Evolutionary conservation across 2,888 invertebrate genomes (phyloP).

Genomic region (Lithophane socia): DNA sequence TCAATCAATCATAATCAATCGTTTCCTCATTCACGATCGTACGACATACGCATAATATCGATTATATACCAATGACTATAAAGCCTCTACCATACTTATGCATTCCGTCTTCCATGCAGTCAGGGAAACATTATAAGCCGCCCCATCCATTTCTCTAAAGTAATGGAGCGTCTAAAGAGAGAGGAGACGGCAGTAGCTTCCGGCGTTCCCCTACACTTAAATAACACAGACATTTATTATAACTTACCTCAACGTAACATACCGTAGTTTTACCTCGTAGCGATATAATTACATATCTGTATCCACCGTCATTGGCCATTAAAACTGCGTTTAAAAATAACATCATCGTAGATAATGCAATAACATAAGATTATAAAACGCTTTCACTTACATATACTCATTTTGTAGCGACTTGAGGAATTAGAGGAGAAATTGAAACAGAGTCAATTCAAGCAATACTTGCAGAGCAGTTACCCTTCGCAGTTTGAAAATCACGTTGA

Average conservation of each 20-base stretch:
- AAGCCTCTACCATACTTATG: not conserved
- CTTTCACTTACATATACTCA: slow-evolving; percentile 66
- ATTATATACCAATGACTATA: not conserved
- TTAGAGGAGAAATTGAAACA: slow-evolving; percentile 87
- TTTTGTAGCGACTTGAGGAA: slow-evolving; percentile 81
- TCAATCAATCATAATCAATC: not conserved
- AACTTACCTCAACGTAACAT: slow-evolving; percentile 32
- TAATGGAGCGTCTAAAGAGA: slow-evolving; percentile 36
- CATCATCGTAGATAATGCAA: slow-evolving; percentile 44
- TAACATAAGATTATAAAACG: slow-evolving; percentile 43
- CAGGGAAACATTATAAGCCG: slow-evolving; percentile 1
- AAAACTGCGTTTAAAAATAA: slow-evolving; percentile 41
- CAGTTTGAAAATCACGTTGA: slow-evolving; percentile 82
- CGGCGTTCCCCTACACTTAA: slow-evolving; percentile 49
- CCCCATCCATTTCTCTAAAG: slow-evolving; percentile 20
- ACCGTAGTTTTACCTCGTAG: slow-evolving; percentile 24
- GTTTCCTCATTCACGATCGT: not conserved
- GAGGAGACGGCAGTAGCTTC: slow-evolving; percentile 32
- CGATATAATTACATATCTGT: slow-evolving; percentile 43
- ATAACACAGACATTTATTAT: slow-evolving; percentile 35
- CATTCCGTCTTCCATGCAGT: not conserved
- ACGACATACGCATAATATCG: not conserved
- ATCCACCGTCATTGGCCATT: slow-evolving; percentile 39
- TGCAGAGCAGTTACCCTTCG: slow-evolving; percentile 78
- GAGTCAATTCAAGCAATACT: slow-evolving; percentile 84